Base-by-base conservation (phyloP, 2,113 vertebrate species). In the Heterotilapia buettikoferi region DNA sequence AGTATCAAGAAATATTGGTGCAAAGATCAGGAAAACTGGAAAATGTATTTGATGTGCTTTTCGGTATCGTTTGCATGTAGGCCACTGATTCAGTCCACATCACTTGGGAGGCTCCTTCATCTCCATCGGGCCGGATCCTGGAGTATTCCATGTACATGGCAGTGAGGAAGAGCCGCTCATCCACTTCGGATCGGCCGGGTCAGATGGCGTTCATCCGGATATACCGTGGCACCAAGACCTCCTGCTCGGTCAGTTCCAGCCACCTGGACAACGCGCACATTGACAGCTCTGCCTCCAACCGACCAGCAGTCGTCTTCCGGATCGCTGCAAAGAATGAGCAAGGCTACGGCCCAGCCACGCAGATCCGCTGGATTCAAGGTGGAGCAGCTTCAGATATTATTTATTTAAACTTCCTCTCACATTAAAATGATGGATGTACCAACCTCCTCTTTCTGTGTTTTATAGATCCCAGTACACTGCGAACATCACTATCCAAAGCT, bases 331-430 rank as follows among this genome's bases (percentile, higher is more conserved):
- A 99, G 95, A 99, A 99, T 2, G 99, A 99, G 89, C 97, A 98
- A 52, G 99, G 99, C 61, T 99, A 99, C 0, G 99, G 99, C 80
- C 99, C 99, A 0, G 98, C 99, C 4, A 99, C 98, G 0, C 99
- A 99, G 94, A 99, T 99, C 90, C 98, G 99, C 91, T 99, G 99
- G 99, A 97, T 99, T 57, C 99, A 99, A 97, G 98, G 99, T 99
- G 94, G 89, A 86, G 24, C 16, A 7, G 16, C 9, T 56, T 8
- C 21, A 19, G 1, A 9, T 3, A 24, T n/a, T 66, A 66, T 36
- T 38, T 63, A 63, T 63, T 63, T 38, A 21, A 43, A 21, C 5
- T 12, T 1, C 26, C 21, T 54, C 4, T 29, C 6, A 26, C 26
- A 2, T 29, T 26, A 13, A 52, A 80, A 10, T 31, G 1, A 9